Base-by-base conservation (phyloP, 2,888 invertebrate genomes). In the Chromoteleia sp. region DNA sequence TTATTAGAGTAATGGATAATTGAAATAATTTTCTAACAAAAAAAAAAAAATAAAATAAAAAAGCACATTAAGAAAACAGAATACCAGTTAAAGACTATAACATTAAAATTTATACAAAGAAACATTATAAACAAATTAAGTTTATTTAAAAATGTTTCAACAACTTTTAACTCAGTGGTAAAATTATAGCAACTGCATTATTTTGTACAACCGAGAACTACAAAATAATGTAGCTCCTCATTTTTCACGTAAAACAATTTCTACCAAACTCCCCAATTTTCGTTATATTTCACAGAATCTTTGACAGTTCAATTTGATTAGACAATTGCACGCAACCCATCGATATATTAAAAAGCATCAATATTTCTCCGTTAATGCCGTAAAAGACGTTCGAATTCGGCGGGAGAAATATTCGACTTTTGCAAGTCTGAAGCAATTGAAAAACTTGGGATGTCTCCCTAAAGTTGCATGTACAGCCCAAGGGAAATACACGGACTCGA, bases 381-480 rank as follows among this genome's bases (percentile, higher is more conserved):
- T 10, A 39, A 14, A 14, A 14, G n/a, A 63, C 10, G 19, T 48
- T 15, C 7, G 17, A 19, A 1, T 48, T 6, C 41, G 14, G 54
- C 41, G 14, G 48, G 39, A 36, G 29, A 74, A 54, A 43, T 45
- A 33, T 63, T 56, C 33, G 30, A 39, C 48, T 67, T 67, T 50
- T 6, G 41, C 54, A 29, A 68, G 45, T 68, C 10, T 41, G 41
- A 50, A 39, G 50, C 65, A 65, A 78, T 78, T 56, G 71, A 65
- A 78, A 78, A 78, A 78, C 50, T 79, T 79, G 59, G 10, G 19
- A 50, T 25, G 68, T 30, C 19, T 39, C 25, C 71, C 50, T 52
- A 67, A 67, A 74, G 73, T 68, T 74, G 58, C 54, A 54, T 56
- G 61, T 36, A 30, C 30, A 61, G 52, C 61, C 61, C 73, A 45